Base-by-base conservation (phyloP, 2,888 invertebrate species). In the Microctonus aethiopoides region DNA sequence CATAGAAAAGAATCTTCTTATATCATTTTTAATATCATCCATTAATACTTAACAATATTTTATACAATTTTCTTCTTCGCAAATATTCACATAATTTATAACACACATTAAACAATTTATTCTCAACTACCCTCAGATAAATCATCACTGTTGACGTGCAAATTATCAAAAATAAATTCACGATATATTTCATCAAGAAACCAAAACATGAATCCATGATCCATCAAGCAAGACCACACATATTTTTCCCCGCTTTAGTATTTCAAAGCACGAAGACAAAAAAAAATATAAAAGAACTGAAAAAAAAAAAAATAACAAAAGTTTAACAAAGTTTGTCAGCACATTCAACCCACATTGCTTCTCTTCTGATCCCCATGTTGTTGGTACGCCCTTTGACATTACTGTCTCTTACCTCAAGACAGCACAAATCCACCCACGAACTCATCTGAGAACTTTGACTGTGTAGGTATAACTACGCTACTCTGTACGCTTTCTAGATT, bases 281-380 rank as follows among this genome's bases (percentile, higher is more conserved):
- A 16, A 46, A 16, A 46, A 46, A 46, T 16, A 46, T 4, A 20
- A 16, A 6, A 46, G 7, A 16, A 46, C 2, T 5, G 0, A 46
- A 36, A 10, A 9, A 36, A 5, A 36, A 36, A 46, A 29, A 51
- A 29, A n/a, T 36, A 65, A 54, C 54, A 65, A 65, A 65, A 65
- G n/a, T 65, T 65, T 26, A 34, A 36, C 56, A 56, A 65, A 65
- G 54, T 65, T 65, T 65, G 39, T 56, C 56, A 56, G 39, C 39
- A 65, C 54, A 56, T 54, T 52, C 51, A 52, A 29, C 36, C 63
- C 29, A 46, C 29, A 32, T 52, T 34, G 32, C 51, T 16, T 13
- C 46, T 13, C 32, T 10, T 16, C 29, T 51, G 32, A n/a, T n/a
- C 11, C 22, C 13, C 24, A 11, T n/a, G 34, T n/a, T 36, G 13